These are phyloP conservation scores for Drosophila persimilis DNA, from an alignment of 1,140 invertebrate species.

Conservation along the genomic window DNA sequence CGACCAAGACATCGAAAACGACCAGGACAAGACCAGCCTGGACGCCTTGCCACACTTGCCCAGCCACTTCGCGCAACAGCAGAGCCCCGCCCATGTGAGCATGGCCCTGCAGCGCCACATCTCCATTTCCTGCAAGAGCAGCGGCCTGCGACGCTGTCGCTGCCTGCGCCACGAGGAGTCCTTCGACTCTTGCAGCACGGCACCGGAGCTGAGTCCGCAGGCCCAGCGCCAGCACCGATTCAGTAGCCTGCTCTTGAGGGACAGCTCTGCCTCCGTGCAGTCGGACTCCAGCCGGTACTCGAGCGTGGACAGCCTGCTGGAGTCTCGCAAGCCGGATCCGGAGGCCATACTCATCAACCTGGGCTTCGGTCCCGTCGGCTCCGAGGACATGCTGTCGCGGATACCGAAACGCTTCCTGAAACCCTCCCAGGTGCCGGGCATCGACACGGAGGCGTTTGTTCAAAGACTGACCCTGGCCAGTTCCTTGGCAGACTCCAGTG, in stretches of 20 bases:
- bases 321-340: conserved; percentile 87
- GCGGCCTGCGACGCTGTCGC: conserved; percentile 33
- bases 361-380: conserved; percentile 85
- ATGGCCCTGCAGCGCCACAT: conserved; percentile 29
- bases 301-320: conserved; percentile 88
- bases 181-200: conserved; percentile 68
- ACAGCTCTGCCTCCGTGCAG: conserved; percentile 85
- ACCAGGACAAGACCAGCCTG: conserved; percentile 4
- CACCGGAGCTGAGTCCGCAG: conserved; percentile 61
- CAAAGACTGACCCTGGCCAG: conserved; percentile 85
- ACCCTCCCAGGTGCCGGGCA: conserved; percentile 86
- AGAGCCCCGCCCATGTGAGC: conserved; percentile 11
- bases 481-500: conserved; percentile 86
- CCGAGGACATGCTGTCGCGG: conserved; percentile 83
- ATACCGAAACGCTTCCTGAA: conserved; percentile 87
- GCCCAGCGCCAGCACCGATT: conserved; percentile 62
- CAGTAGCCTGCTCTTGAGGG: conserved; percentile 82
- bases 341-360: conserved; percentile 88
- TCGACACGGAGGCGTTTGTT: conserved; percentile 86
- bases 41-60: conserved; percentile 1
- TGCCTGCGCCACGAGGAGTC: conserved; percentile 73
- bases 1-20: not conserved
- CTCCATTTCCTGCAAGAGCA: conserved; percentile 20
- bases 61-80: conserved; percentile 10
- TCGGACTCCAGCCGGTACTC: conserved; percentile 88